phyloP scores from a whole-genome alignment of 2,888 invertebrate genomes.

The Drosophila ezoana region DNA sequence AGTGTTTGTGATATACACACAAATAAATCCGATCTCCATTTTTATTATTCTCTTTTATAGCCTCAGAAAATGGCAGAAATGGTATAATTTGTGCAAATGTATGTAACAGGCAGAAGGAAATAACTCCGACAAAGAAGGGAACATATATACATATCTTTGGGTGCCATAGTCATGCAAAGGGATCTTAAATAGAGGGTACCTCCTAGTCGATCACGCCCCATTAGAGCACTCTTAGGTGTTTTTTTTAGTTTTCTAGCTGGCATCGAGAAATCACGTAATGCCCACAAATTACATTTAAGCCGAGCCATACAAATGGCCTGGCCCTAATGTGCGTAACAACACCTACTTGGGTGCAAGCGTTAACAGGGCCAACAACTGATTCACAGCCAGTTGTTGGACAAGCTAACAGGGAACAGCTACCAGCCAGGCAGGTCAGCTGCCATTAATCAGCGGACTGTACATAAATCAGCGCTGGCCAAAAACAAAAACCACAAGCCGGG shows the following conservation, averaged over 20 bases:
- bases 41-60: neutral
- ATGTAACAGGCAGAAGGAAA: too few species aligned
- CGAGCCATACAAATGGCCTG: slow-evolving; percentile 52
- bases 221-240: neutral
- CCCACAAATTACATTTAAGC: slow-evolving; percentile 67
- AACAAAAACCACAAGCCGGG: slow-evolving; percentile 30
- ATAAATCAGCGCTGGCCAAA: slow-evolving; percentile 69
- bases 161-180: too few species aligned
- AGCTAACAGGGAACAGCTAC: slow-evolving; percentile 24
- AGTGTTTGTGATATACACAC: slow-evolving; percentile 56
- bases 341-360: slow-evolving; percentile 65
- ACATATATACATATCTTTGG: too few species aligned
- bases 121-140: too few species aligned
- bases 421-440: slow-evolving; percentile 49
- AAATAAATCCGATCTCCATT: slow-evolving; percentile 1
- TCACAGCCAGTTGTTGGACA: slow-evolving; percentile 21
- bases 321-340: slow-evolving; percentile 76
- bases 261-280: slow-evolving; percentile 39
- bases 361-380: slow-evolving; percentile 45
- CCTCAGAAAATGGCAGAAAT: too few species aligned
- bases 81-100: too few species aligned
- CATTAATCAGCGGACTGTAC: slow-evolving; percentile 70
- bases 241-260: neutral
- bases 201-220: too few species aligned
- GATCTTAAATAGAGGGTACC: too few species aligned